phyloP scores from a whole-genome alignment of 2,797 vertebrate genomes.

The Pangasius djambal region DNA sequence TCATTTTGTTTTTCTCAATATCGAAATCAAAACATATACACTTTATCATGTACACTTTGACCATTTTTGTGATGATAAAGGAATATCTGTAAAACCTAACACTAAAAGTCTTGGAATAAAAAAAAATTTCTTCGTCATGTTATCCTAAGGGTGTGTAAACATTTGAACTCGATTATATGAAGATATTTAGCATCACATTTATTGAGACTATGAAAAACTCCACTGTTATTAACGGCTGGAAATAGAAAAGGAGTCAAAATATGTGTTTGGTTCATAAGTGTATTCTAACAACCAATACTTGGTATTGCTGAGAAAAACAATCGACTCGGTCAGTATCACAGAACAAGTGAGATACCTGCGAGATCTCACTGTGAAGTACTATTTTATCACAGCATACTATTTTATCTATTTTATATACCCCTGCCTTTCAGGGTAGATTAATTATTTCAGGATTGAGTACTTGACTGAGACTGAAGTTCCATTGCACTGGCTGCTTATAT shows the following conservation, averaged over 20 bases:
- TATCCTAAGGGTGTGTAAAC: background rate
- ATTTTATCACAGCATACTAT: background rate
- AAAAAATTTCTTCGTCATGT: background rate
- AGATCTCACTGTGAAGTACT: background rate
- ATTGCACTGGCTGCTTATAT: too few species aligned
- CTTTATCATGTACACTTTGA: background rate
- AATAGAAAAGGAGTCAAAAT: background rate
- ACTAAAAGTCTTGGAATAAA: background rate
- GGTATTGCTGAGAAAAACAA: background rate
- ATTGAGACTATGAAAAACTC: background rate
- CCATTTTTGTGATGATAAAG: background rate
- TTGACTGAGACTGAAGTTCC: too few species aligned
- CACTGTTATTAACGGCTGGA: background rate
- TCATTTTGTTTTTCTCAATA: background rate
- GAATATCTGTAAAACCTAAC: background rate
- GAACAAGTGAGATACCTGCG: background rate
- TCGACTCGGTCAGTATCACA: background rate
- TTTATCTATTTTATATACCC: background rate
- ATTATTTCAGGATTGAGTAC: too few species aligned
- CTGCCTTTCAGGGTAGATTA: too few species aligned
- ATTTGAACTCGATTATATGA: background rate
- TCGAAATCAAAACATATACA: background rate
- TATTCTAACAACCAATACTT: background rate
- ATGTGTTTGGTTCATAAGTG: background rate
- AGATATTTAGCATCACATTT: background rate